phyloP scores from a whole-genome alignment of 2,888 invertebrate genomes.

The Coenonympha arcania region DNA sequence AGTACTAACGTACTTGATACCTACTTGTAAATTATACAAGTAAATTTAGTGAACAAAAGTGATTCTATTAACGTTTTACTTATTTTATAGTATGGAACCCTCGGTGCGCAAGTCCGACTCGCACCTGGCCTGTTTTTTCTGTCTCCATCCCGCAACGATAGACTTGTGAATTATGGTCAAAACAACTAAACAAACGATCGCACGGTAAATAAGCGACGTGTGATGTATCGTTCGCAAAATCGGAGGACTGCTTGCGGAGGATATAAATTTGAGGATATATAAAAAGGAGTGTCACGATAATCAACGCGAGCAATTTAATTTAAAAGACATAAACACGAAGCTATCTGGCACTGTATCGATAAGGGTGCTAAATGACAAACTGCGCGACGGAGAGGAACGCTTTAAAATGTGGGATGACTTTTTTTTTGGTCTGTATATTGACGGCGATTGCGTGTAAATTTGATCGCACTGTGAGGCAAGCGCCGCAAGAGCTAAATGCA shows the following conservation, averaged over 20 bases:
- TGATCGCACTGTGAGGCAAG: no score
- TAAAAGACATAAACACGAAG: constrained; percentile 67
- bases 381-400: constrained; percentile 59
- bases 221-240: constrained; percentile 24
- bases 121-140: no score
- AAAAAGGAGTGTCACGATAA: constrained; percentile 65
- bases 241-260: constrained; percentile 35
- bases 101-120: no score
- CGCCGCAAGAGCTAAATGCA: no score
- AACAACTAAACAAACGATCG: constrained; percentile 34
- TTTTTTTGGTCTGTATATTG: constrained; percentile 50
- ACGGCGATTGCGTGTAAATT: not conserved
- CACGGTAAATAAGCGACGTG: constrained; percentile 28
- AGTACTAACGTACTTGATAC: no score
- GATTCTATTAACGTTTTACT: no score
- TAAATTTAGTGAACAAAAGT: no score
- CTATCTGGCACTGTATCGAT: constrained; percentile 68
- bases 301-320: constrained; percentile 68
- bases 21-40: no score
- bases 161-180: constrained; percentile 35
- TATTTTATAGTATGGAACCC: no score
- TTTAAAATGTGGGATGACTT: constrained; percentile 65
- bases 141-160: constrained; percentile 26
- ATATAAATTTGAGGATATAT: constrained; percentile 56
- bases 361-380: constrained; percentile 71